Evolutionary conservation across 2,797 vertebrate species (phyloP).

Genomic region (Esox masquinongy): DNA sequence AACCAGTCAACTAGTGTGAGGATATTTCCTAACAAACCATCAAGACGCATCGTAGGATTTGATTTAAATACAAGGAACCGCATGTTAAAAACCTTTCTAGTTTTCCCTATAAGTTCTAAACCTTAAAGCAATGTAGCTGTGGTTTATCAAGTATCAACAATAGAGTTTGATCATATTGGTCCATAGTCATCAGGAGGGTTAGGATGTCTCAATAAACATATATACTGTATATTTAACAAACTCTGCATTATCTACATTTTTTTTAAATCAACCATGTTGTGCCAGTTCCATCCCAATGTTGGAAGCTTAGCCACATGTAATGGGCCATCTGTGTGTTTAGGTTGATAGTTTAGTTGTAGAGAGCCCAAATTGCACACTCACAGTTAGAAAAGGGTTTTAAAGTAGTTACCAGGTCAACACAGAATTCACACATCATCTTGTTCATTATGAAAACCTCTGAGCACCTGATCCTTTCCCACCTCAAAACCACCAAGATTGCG

Average conservation of each 20-base stretch:
- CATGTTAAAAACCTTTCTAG: background rate
- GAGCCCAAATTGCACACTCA: too few species aligned
- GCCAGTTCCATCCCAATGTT: background rate
- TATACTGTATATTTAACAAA: too few species aligned
- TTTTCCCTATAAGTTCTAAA: background rate
- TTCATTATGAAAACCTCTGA: too few species aligned
- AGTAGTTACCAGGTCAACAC: too few species aligned
- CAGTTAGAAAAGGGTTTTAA: too few species aligned
- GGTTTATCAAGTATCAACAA: background rate
- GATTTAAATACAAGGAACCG: background rate
- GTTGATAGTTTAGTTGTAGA: too few species aligned
- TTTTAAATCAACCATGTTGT: background rate
- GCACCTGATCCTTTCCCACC: too few species aligned
- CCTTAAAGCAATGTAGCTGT: background rate
- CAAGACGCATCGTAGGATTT: background rate
- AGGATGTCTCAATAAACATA: background rate
- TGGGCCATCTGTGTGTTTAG: too few species aligned
- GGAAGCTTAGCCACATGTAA: too few species aligned
- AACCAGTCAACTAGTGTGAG: constrained; percentile 59
- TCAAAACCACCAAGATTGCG: too few species aligned
- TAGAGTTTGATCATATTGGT: background rate
- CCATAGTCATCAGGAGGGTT: background rate
- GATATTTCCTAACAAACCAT: constrained; percentile 47
- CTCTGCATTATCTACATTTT: background rate
- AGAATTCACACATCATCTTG: too few species aligned